Base-by-base conservation (phyloP, 2,888 invertebrate species). In the Chloroclysta siterata region DNA sequence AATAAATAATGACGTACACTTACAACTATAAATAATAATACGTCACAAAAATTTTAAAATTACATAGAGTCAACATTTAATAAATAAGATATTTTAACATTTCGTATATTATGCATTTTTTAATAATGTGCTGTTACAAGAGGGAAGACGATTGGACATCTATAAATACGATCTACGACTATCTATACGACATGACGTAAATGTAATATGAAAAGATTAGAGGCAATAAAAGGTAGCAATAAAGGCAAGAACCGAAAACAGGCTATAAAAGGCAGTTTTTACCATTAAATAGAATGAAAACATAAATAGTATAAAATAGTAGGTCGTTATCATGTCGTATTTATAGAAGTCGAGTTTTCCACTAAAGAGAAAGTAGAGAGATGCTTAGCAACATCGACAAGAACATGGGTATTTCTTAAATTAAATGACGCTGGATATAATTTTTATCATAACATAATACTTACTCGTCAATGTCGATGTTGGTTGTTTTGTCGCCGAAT, bases 401-500 rank as follows among this genome's bases (percentile, higher is more conserved):
- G 44, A 15, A 7, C 14, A 44, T 7, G 7, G 22, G 3, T 3
- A 46, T n/a, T 46, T 14, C 17, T 46, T 17, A 46, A 17, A 46
- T 46, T 46, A 46, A 46, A 17, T 17, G 11, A 10, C 11, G 17
- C 10, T 46, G 17, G 15, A 8, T 10, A 17, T 17, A 46, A 46
- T 10, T 22, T 47, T 28, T 28, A 5, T 33, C 33, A 8, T 7
- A 33, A 33, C 33, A 33, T 8, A 39, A 39, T 33, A 50, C 33
- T 60, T 53, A 83, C 61, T 84, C 73, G 52, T 79, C 80, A 70
- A 81, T 79, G 68, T 88, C 84, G 55, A 84, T 79, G 46, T 80
- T 77, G 22, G 80, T 80, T 15, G 84, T 82, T 66, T 81, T 88
- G 41, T 86, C 84, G 1, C 83, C 83, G 61, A 90, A 90, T 17